Evolutionary conservation across 2,888 invertebrate species (phyloP).

Genomic region (Cosmopolites sordidus): DNA sequence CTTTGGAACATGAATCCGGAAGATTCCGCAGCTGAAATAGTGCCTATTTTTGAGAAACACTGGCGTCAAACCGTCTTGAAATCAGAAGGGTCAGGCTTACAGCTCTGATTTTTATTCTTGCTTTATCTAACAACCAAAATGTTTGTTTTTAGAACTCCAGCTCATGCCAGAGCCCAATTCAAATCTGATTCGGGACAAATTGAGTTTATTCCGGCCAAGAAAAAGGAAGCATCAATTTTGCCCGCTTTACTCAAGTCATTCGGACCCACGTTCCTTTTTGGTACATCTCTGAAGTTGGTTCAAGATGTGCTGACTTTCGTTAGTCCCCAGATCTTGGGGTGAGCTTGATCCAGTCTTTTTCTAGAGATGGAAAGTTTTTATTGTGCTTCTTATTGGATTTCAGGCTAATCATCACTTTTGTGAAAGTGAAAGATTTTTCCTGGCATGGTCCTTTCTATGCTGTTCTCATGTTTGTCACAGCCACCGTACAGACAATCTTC

Average conservation of each 20-base stretch:
- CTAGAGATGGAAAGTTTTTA: not conserved
- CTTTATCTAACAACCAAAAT: no score
- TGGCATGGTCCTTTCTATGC: conserved; percentile 91
- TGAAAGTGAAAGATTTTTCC: conserved; percentile 56
- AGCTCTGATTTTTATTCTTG: no score
- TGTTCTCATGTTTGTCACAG: conserved; percentile 66
- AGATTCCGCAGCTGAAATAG: conserved; percentile 74
- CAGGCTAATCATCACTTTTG: conserved; percentile 70
- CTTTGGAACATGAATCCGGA: conserved; percentile 86
- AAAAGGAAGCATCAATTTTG: conserved; percentile 76
- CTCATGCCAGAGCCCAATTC: conserved; percentile 58
- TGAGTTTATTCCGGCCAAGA: conserved; percentile 66
- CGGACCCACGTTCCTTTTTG: conserved; percentile 80
- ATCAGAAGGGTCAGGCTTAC: conserved; percentile 51
- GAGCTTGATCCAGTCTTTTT: conserved; percentile 37
- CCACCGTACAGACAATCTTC: conserved; percentile 76
- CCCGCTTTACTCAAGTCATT: conserved; percentile 82
- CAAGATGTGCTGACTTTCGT: conserved; percentile 84
- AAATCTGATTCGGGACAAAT: conserved; percentile 68
- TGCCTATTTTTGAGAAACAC: conserved; percentile 76
- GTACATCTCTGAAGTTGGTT: conserved; percentile 75
- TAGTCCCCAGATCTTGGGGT: conserved; percentile 86
- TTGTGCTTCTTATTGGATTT: conserved; percentile 27
- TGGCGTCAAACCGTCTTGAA: conserved; percentile 72
- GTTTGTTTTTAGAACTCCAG: conserved; percentile 5